A percentile compares a stretch with the other conserved stretches of the same genome.
Evolutionary conservation across 2,797 vertebrate species (phyloP).

Genomic region (Danio jaintianensis): DNA sequence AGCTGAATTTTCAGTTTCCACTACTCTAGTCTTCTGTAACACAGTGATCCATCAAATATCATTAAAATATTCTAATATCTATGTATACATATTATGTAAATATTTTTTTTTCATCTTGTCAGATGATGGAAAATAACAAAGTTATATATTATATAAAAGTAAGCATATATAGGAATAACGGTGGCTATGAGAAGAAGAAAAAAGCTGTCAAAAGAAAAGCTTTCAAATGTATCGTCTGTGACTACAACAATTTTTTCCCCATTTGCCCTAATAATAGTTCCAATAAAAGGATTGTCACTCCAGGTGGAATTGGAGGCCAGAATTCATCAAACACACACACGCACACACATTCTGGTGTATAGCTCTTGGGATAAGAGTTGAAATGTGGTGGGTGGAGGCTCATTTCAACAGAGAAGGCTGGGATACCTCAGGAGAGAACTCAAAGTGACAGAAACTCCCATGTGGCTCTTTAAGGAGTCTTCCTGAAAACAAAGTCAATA

Average conservation of each 20-base stretch:
- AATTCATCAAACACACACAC: not conserved
- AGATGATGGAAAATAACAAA: not conserved
- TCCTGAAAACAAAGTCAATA: constrained; percentile 89
- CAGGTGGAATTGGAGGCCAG: not conserved
- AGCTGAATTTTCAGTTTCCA: no score
- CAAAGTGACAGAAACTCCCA: constrained; percentile 84
- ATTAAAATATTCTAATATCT: no score
- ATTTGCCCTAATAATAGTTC: not conserved
- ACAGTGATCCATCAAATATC: no score
- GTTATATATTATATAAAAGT: not conserved
- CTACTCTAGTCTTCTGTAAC: no score
- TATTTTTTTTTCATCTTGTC: no score
- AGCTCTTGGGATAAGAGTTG: not conserved
- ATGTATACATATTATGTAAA: no score
- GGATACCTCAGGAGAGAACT: constrained; percentile 81
- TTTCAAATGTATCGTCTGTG: not conserved
- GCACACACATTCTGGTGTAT: not conserved
- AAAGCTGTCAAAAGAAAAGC: not conserved
- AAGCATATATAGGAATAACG: not conserved
- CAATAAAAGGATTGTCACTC: not conserved
- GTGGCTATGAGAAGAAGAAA: not conserved
- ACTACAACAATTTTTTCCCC: not conserved
- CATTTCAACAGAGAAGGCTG: constrained; percentile 64
- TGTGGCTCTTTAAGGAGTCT: constrained; percentile 88
- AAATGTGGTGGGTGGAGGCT: constrained; percentile 32